A percentile compares a stretch with the other conserved stretches of the same genome.
phyloP scores from a whole-genome alignment of 2,888 invertebrate species.

The Lithophane leautieri region DNA sequence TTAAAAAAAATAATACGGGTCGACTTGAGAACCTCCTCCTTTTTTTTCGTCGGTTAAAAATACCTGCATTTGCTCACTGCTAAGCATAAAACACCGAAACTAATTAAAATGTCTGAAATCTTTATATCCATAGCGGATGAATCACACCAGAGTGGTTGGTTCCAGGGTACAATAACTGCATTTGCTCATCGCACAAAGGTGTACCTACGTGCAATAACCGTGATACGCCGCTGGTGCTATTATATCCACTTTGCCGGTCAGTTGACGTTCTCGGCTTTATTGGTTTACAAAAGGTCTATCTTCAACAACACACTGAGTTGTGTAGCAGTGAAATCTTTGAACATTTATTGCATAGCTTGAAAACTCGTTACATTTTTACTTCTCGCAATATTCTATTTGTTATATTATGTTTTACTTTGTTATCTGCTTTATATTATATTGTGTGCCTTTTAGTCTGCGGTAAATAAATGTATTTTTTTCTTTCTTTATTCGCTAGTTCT shows the following conservation, averaged over 20 bases:
- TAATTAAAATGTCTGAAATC: too few relatives aligned
- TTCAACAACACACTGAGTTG: not conserved
- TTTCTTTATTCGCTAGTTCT: not conserved
- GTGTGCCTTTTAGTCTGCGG: too few relatives aligned
- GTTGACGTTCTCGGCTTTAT: constrained; percentile 8
- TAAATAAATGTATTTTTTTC: too few relatives aligned
- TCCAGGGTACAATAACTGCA: not conserved
- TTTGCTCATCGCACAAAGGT: not conserved
- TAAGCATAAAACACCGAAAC: too few relatives aligned
- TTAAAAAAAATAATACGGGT: too few relatives aligned
- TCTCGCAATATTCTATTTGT: not conserved
- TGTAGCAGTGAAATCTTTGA: not conserved
- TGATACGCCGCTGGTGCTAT: not conserved
- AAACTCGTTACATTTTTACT: not conserved
- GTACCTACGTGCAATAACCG: too few relatives aligned
- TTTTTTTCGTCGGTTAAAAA: too few relatives aligned
- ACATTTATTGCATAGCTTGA: constrained; percentile 2
- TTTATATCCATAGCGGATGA: too few relatives aligned
- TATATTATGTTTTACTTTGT: too few relatives aligned
- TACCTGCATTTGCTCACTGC: too few relatives aligned
- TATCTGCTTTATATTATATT: too few relatives aligned
- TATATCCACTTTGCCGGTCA: not conserved
- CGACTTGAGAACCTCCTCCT: too few relatives aligned
- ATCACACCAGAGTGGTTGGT: not conserved
- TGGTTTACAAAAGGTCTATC: constrained; percentile 12